Conservation (phyloP, 2,113 vertebrate genomes). For the Urocolius indicus region DNA sequence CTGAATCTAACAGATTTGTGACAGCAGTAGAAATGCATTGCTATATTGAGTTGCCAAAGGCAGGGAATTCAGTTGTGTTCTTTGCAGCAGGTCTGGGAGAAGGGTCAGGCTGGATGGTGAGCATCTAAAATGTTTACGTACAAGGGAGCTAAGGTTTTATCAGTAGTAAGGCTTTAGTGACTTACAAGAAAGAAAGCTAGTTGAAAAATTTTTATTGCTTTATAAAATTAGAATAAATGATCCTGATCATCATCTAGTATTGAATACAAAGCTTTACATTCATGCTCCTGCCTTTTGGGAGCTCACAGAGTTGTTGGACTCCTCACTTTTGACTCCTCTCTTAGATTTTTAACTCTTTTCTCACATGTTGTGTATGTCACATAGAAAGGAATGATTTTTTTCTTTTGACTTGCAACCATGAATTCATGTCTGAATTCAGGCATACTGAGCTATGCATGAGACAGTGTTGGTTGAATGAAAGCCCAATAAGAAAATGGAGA, state of each 20-base stretch:
- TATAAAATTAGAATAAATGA: not conserved
- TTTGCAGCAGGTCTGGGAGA: not conserved
- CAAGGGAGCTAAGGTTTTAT: not conserved
- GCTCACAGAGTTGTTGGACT: not conserved
- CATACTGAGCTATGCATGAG: not conserved
- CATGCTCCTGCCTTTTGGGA: not conserved
- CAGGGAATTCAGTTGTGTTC: not conserved
- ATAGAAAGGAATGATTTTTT: not conserved
- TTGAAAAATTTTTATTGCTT: not conserved
- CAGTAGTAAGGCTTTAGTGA: not conserved
- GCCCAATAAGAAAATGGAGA: not conserved
- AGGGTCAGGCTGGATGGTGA: not conserved
- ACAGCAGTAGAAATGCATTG: not conserved
- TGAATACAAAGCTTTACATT: not conserved
- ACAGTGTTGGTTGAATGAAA: not conserved
- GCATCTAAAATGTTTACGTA: not conserved
- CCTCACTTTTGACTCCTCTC: not conserved
- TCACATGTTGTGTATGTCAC: not conserved
- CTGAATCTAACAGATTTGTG: not conserved
- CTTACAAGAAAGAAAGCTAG: not conserved
- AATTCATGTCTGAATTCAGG: not conserved
- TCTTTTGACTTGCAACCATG: not conserved
- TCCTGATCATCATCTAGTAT: rapidly evolving
- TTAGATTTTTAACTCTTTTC: not conserved
- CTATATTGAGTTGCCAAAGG: not conserved